Evolutionary conservation across 2,888 invertebrate species (phyloP).

Genomic region (Hipparchia semele): DNA sequence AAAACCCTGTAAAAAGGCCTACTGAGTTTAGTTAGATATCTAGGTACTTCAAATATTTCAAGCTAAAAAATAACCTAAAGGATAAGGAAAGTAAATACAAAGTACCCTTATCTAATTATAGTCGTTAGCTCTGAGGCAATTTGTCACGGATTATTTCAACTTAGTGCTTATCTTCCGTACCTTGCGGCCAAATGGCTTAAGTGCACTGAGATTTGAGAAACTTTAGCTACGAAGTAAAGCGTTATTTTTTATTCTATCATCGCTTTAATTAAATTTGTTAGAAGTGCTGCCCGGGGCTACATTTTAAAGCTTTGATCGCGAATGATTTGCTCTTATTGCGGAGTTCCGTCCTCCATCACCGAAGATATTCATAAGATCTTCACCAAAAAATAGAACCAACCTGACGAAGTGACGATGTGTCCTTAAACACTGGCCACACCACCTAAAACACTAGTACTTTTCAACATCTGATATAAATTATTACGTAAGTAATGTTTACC

Average conservation of each 20-base stretch:
- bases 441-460: neutral
- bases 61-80: neutral
- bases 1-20: too few species aligned
- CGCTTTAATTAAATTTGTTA: too few species aligned
- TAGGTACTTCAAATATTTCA: neutral
- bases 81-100: neutral
- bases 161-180: constrained; percentile 8
- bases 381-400: too few species aligned
- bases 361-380: too few species aligned
- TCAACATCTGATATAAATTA: neutral
- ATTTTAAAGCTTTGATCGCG: too few species aligned
- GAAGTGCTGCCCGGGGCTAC: too few species aligned
- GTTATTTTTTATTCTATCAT: too few species aligned
- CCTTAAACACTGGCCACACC: too few species aligned
- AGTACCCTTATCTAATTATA: neutral
- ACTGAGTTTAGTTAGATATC: neutral
- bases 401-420: too few species aligned
- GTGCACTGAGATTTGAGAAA: neutral
- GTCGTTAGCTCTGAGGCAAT: constrained; percentile 5
- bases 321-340: too few species aligned
- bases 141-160: constrained; percentile 11
- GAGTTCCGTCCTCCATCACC: too few species aligned
- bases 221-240: neutral
- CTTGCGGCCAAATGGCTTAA: neutral
- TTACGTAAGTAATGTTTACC: neutral